These are phyloP conservation scores for Caracal caracal DNA, from an alignment of 2,113 vertebrate species.

Conservation along the genomic window DNA sequence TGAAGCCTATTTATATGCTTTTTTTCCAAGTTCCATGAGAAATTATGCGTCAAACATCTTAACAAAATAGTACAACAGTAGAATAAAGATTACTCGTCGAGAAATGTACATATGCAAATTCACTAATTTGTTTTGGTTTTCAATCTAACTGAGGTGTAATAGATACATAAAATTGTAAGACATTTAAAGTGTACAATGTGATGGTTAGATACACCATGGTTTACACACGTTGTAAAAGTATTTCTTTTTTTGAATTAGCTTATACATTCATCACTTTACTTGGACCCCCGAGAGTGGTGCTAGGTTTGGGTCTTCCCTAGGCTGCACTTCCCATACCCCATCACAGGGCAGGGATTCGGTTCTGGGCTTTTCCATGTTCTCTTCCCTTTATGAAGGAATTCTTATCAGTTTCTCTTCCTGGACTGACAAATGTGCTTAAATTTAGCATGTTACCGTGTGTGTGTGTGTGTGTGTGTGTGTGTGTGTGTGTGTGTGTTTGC, in stretches of 20 bases:
- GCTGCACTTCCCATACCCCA: neutral
- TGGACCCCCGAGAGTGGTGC: neutral
- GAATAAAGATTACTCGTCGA: neutral
- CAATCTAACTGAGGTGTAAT: neutral
- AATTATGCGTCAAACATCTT: neutral
- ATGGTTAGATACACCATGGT: neutral
- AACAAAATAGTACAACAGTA: neutral
- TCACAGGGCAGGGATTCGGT: neutral
- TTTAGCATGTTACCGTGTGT: neutral
- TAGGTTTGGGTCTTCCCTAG: neutral
- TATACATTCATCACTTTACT: neutral
- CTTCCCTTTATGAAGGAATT: neutral
- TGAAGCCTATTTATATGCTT: neutral
- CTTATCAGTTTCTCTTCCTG: neutral
- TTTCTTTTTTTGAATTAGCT: neutral
- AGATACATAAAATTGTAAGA: neutral
- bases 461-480: too few species aligned
- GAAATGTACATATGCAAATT: neutral
- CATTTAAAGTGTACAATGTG: neutral
- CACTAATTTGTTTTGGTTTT: neutral
- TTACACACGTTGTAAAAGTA: neutral
- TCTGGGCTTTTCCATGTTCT: neutral
- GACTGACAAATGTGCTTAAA: neutral
- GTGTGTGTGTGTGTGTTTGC: too few species aligned
- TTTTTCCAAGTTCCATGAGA: neutral